Evolutionary conservation across 2,888 invertebrate species (phyloP), one percentile per base, ranked within the genome.

Genomic region (Lydus trimaculatus): DNA sequence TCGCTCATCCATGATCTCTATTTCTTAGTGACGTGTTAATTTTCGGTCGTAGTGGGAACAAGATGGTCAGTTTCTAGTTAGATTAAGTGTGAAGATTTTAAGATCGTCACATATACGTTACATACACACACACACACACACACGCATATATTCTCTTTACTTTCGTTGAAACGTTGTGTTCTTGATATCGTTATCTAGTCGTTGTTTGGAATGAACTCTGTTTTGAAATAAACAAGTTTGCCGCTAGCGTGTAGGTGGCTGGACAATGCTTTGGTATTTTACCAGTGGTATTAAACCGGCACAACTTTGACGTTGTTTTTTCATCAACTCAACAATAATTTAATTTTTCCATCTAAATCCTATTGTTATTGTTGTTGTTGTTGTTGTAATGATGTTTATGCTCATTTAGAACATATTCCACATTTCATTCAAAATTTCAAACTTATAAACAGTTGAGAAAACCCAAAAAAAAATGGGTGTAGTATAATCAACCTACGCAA

Each of bases 151-250:
- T 67, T 52, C 48, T 52, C 48, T 70, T 65, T 63, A 63, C 59
- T 67, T 67, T 65, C 62, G 65, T 67, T 52, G 59, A 70, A 70
- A 70, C 67, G 70, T 56, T 64, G 70, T 70, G 65, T 70, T 70
- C 70, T 67, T 58, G 71, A 71, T 71, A 71, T 67, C 67, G 71
- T 65, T 71, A 71, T 71, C 71, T 67, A 65, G 65, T 65, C 63
- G 61, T 62, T 63, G 70, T 63, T 63, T 60, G 69, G 69, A 69
- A 69, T 69, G 69, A 66, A 66, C 69, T 69, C 67, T 36, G 65
- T 69, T 69, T 69, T 69, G 69, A 69, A 69, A 69, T 69, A 71
- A 71, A 70, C 71, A 65, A 67, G 71, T 71, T 65, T 71, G 67
- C 70, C 70, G 70, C 70, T 65, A 43, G 67, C 65, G 71, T 65